Evolutionary conservation across 2,888 invertebrate genomes (phyloP).

Genomic region (Aporophyla nigra): DNA sequence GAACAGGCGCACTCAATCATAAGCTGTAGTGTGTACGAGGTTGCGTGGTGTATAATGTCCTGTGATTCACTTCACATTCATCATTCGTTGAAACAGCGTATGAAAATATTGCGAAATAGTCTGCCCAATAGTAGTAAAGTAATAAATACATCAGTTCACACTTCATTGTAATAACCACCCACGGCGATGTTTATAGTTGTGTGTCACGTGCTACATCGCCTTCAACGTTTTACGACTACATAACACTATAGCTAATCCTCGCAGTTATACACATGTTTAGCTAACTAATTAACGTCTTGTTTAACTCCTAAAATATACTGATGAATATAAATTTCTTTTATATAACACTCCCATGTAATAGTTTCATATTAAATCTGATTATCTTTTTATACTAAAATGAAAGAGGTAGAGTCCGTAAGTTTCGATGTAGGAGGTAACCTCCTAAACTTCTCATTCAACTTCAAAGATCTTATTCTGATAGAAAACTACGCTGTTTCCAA

Average conservation of each 20-base stretch:
- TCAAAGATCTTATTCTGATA: not conserved
- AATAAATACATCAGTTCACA: constrained; percentile 60
- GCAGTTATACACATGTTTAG: constrained; percentile 46
- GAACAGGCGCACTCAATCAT: constrained; percentile 23
- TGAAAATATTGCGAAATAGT: constrained; percentile 47
- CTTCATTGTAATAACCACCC: constrained; percentile 58
- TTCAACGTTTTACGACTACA: constrained; percentile 60
- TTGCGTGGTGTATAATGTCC: constrained; percentile 28
- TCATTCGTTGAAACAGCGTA: constrained; percentile 45
- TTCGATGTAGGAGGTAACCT: not conserved
- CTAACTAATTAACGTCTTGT: constrained; percentile 50
- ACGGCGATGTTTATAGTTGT: constrained; percentile 61
- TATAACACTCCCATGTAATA: not conserved
- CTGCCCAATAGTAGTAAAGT: constrained; percentile 52
- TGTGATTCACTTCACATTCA: constrained; percentile 50
- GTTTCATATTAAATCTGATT: not conserved
- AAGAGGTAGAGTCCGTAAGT: too few species aligned
- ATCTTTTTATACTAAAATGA: too few species aligned
- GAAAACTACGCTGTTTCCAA: not conserved
- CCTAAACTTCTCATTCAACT: too few species aligned
- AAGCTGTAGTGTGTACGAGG: constrained; percentile 15
- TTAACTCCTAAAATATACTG: constrained; percentile 15
- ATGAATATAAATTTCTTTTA: not conserved
- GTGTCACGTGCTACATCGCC: constrained; percentile 57
- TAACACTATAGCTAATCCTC: constrained; percentile 40